These are phyloP conservation scores for Pandemis cinnamomeana DNA, from an alignment of 2,888 invertebrate species.

Conservation along the genomic window DNA sequence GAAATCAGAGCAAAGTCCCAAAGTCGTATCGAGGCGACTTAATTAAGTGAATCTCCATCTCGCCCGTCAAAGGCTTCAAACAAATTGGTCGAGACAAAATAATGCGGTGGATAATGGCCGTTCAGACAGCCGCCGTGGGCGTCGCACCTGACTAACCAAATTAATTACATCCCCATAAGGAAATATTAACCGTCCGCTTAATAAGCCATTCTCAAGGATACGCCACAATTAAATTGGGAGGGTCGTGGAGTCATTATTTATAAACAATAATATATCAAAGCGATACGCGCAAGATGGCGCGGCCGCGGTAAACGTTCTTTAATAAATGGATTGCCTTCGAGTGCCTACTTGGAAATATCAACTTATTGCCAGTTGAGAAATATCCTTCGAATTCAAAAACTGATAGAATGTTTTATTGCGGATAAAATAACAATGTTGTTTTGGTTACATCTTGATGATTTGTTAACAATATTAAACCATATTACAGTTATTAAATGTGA, in stretches of 20 bases:
- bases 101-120: conserved; percentile 79
- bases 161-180: conserved; percentile 83
- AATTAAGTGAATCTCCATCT: conserved; percentile 75
- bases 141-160: conserved; percentile 81
- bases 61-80: conserved; percentile 79
- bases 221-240: conserved; percentile 83
- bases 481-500: no score
- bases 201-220: conserved; percentile 81
- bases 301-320: conserved; percentile 62
- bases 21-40: conserved; percentile 58
- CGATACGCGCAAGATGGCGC: conserved; percentile 83
- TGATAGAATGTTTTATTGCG: not conserved
- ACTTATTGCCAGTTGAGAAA: conserved; percentile 6
- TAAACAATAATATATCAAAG: conserved; percentile 84
- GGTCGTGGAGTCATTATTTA: conserved; percentile 80
- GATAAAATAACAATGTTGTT: no score
- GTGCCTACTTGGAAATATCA: conserved; percentile 40
- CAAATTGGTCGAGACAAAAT: conserved; percentile 80
- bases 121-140: conserved; percentile 69
- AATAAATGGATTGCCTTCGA: conserved; percentile 47
- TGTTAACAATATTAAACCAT: no score
- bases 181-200: conserved; percentile 83
- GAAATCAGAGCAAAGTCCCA: conserved; percentile 54
- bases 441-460: no score
- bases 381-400: not conserved